Base-by-base conservation (phyloP, 2,888 invertebrate genomes). In the Drosophila prolongata region DNA sequence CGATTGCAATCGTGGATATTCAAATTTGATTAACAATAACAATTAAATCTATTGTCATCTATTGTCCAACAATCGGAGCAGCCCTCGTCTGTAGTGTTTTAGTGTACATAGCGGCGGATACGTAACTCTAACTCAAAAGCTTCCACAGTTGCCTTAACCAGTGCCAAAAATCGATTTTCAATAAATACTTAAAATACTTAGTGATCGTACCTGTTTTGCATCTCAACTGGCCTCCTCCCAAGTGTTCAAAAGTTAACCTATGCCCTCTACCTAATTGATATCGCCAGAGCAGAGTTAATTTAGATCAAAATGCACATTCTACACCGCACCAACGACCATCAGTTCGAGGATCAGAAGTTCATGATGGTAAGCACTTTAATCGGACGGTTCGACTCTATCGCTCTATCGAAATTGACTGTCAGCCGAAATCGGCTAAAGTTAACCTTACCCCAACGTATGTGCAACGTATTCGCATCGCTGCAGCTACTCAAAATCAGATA, bases 321-420 rank as follows among this genome's bases (percentile, higher is more conserved):
- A 89, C 92, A 92, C 73, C 90, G 92, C 78, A 91, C 91, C 79
- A 92, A 92, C 87, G 92, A 92, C 79, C 92, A 92, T 77, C 92
- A 92, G 73, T 92, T 92, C 73, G 92, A 92, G 80, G 92, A 92
- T 89, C 92, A 92, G 78, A 92, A 92, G 80, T 92, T 92, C 78
- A 92, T 92, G 92, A 92, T 92, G 92, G 92, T 92, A 89, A 91
- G 92, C 46, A 38, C 52, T 5, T 24, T 34, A 40, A 37, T 40
- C 46, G n/a, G 13, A 6, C 10, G 14, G 24, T 35, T 14, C 40
- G 66, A 43, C 16, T 27, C 14, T 40, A 57, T 37, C 46, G 54
- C 49, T 64, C 56, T 69, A 75, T 65, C 70, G 73, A 77, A 89
- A 77, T 81, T 89, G 80, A 76, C 80, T 80, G 81, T 89, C 80